Conservation (phyloP, 2,113 vertebrate genomes). For the Hippocampus abdominalis region DNA sequence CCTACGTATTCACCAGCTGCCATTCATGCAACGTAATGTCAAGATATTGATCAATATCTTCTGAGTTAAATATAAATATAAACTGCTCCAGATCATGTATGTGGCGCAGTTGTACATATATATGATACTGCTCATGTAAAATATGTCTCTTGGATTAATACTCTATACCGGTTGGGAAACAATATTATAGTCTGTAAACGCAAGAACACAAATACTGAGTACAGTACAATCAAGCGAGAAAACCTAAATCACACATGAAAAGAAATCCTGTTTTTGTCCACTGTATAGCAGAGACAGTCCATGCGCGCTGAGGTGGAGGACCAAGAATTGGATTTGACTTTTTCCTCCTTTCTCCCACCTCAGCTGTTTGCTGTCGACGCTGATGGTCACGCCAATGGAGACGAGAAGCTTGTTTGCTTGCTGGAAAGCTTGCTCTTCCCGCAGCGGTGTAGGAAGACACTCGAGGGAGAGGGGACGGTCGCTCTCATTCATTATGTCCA, state of each 20-base stretch:
- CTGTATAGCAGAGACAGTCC: constrained; percentile 72
- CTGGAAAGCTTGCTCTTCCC: constrained; percentile 66
- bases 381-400: constrained; percentile 66
- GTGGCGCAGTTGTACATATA: no score
- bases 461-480: constrained; percentile 51
- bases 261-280: not conserved
- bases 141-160: not conserved
- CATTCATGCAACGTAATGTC: not conserved
- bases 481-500: constrained; percentile 54
- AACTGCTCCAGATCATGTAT: no score
- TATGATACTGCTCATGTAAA: not conserved
- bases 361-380: constrained; percentile 57
- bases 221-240: no score
- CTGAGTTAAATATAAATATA: no score
- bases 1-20: not conserved
- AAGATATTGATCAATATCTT: no score
- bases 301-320: constrained; percentile 74
- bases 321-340: constrained; percentile 46
- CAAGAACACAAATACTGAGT: not conserved
- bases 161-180: not conserved
- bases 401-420: constrained; percentile 72
- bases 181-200: not conserved
- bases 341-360: constrained; percentile 50
- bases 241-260: not conserved
- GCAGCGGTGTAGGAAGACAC: constrained; percentile 58